phyloP scores from a whole-genome alignment of 2,113 vertebrate genomes.

The Micronycteris hirsuta region DNA sequence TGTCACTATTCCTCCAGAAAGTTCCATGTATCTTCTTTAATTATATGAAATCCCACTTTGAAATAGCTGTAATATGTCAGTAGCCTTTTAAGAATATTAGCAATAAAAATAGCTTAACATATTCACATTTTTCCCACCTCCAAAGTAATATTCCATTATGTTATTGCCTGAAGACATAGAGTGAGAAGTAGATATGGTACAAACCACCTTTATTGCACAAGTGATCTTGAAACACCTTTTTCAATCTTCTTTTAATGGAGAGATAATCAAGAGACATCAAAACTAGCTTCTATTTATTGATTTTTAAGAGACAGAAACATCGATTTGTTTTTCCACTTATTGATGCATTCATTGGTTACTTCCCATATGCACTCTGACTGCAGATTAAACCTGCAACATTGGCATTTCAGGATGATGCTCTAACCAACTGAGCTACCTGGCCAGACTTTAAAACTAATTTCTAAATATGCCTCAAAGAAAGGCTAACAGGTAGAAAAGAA shows the following conservation, averaged over 20 bases:
- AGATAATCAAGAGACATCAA: conserved; percentile 23
- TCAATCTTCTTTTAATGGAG: conserved; percentile 23
- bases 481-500: neutral
- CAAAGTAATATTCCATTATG: conserved; percentile 58
- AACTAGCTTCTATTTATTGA: neutral
- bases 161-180: conserved; percentile 45
- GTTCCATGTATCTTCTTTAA: neutral
- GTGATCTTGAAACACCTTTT: neutral
- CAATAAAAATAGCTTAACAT: conserved; percentile 49
- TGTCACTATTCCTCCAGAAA: neutral
- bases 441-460: neutral
- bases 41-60: conserved; percentile 24
- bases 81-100: conserved; percentile 34
- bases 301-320: no score
- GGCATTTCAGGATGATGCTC: no score
- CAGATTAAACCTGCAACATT: no score
- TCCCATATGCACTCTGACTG: no score
- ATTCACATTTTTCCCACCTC: conserved; percentile 46
- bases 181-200: conserved; percentile 8
- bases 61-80: neutral
- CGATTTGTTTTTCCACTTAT: no score
- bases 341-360: no score
- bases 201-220: neutral
- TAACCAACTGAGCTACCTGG: no score
- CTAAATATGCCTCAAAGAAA: conserved; percentile 3